Base-by-base conservation (phyloP, 2,113 vertebrate species). In the Pollimyrus isidori region DNA sequence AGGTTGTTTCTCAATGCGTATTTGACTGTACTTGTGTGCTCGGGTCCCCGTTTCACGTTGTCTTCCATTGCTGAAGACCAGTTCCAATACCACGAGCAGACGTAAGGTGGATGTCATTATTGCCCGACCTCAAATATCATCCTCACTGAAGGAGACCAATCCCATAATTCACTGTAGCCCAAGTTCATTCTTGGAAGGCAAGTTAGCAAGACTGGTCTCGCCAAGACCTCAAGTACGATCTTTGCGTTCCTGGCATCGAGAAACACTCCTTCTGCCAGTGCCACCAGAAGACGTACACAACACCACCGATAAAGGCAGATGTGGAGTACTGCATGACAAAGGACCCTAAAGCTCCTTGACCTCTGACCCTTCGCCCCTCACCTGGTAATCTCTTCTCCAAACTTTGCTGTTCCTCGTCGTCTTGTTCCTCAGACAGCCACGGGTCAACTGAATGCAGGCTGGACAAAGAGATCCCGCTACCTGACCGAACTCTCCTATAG, bases 321-420 rank as follows among this genome's bases (percentile, higher is more conserved):
- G 19, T 48, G 45, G 45, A 84, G 21, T 42, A 80, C 35, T 80
- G 35, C 17, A 80, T 80, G 13, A 19, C 3, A 46, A 48, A 84
- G 45, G 45, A 3, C 82, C 7, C 42, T 46, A 84, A 86, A n/a
- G 11, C 49, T 30, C n/a, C 11, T 52, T 30, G 46, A 86, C 85
- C 46, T 11, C 23, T 52, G 84, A 52, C 53, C 46, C 48, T 21
- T 90, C 50, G 87, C 89, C 90, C 89, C 46, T 92, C 84, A 98
- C 97, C 97, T 92, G 98, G 97, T 62, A 99, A 92, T 89, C 97
- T 99, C 94, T 98, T 98, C 89, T 97, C 97, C n/a, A 93, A 89
- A 48, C 94, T 96, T 49, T 96, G 96, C 88, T 97, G 97, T 0
- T 95, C 92, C n/a, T 99, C 98, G 90, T 99, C 98, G 91, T 95